Evolutionary conservation across 2,797 vertebrate species (phyloP).

Genomic region (Urosaurus nigricauda): DNA sequence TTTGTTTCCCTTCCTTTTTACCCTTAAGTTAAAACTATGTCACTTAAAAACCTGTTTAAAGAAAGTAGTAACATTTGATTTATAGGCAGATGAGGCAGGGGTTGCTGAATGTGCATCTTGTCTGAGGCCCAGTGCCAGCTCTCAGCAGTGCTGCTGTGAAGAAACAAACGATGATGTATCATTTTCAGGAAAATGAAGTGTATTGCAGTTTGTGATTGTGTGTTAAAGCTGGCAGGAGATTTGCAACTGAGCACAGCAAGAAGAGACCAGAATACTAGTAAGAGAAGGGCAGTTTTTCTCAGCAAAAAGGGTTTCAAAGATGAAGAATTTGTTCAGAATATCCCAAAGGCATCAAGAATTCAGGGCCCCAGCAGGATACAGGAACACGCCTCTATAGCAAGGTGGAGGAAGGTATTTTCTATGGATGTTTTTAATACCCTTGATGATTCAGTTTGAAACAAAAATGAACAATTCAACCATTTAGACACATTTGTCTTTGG

Average conservation of each 20-base stretch:
- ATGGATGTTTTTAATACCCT: conserved; percentile 15
- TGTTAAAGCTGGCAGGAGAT: background rate
- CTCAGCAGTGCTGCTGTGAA: background rate
- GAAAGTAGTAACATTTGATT: too few relatives aligned
- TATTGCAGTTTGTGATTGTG: conserved; percentile 12
- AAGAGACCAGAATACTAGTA: background rate
- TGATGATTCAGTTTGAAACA: conserved; percentile 3
- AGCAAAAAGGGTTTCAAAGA: conserved; percentile 3
- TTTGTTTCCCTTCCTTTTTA: too few relatives aligned
- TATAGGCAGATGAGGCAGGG: too few relatives aligned
- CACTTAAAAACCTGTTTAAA: too few relatives aligned
- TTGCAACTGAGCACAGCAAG: conserved; percentile 25
- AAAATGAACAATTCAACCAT: background rate
- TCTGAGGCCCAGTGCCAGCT: background rate
- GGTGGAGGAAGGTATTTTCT: background rate
- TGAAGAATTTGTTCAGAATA: conserved; percentile 35
- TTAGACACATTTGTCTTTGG: too few relatives aligned
- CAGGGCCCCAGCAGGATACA: background rate
- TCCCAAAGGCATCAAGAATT: conserved; percentile 18
- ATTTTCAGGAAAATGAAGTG: conserved; percentile 1
- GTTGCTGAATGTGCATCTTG: too few relatives aligned
- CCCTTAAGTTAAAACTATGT: too few relatives aligned
- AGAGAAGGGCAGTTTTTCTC: background rate
- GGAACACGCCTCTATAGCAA: background rate
- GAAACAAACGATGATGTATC: background rate